Conservation (phyloP, 2,888 invertebrate species). For the Caradrina clavipalpis region DNA sequence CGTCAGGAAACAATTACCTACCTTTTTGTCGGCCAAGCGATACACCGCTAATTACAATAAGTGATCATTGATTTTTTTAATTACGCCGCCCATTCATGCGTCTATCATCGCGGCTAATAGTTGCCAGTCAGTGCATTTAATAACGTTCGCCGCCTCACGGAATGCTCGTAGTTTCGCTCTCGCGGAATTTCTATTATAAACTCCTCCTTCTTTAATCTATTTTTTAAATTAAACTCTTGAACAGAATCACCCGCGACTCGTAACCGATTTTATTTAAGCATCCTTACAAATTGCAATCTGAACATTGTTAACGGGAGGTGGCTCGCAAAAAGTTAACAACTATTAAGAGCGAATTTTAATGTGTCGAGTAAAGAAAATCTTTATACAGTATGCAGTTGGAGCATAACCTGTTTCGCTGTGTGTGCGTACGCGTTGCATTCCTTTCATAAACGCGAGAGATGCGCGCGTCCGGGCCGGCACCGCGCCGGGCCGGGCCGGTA, state of each 20-base stretch:
- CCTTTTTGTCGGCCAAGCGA: constrained; percentile 85
- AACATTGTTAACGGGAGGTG: constrained; percentile 61
- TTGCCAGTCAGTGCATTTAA: constrained; percentile 90
- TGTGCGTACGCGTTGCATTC: constrained; percentile 81
- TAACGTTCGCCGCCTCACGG: constrained; percentile 78
- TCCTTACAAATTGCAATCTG: constrained; percentile 64
- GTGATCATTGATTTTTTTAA: constrained; percentile 89
- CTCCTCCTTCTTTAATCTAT: constrained; percentile 69
- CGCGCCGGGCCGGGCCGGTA: constrained; percentile 43
- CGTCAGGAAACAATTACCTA: constrained; percentile 88
- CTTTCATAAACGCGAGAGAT: constrained; percentile 76
- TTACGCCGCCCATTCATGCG: constrained; percentile 87
- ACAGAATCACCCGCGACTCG: constrained; percentile 49
- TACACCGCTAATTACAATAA: constrained; percentile 89
- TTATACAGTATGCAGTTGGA: constrained; percentile 75
- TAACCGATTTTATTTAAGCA: constrained; percentile 61
- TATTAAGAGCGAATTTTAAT: constrained; percentile 79
- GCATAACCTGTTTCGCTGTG: constrained; percentile 82
- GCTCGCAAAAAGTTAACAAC: constrained; percentile 74
- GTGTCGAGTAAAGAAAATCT: constrained; percentile 71
- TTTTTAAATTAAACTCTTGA: constrained; percentile 71
- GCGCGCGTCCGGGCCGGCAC: constrained; percentile 53
- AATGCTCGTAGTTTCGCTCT: constrained; percentile 81
- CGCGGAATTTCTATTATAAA: constrained; percentile 86
- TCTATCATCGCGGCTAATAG: constrained; percentile 85